Evolutionary conservation across 2,888 invertebrate genomes (phyloP), one percentile per base, ranked within the genome.

Genomic region (Andrena marginata): DNA sequence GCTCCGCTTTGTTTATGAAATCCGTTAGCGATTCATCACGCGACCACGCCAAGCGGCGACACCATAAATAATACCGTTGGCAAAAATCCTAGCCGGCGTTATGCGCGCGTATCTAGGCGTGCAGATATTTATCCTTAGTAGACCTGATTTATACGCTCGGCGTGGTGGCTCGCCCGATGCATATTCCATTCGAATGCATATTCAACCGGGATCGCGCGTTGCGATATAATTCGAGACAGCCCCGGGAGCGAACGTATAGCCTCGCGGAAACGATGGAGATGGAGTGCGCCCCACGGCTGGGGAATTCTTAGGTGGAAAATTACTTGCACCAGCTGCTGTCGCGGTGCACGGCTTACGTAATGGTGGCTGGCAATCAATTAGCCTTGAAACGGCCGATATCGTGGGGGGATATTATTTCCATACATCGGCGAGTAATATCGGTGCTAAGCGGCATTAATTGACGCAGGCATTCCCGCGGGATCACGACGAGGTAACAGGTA

Each of bases 101-200:
- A 29, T 1, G 4, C 71, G 68, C 48, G 67, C 20, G 60, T 60
- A 81, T 59, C 20, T 48, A 48, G 5, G 20, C 54, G 54, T 59
- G 54, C 49, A 54, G 35, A 51, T 60, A 63, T 42, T 35, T 33
- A 23, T 20, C 31, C 56, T 49, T 6, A 49, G 10, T 10, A 7
- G 16, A 67, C 56, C 70, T 54, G 77, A 83, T 82, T 83, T 82
- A 83, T 82, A 70, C 73, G 35, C 56, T 56, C 42, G 8, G 20
- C 20, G 20, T 10, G 56, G 31, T 20, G 51, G 31, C 29, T 35
- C 56, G 23, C 72, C 42, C 63, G 48, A 80, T 80, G 81, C 82
- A 76, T 76, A 76, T 82, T 81, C 76, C 68, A 69, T 51, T 16
- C 42, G 63, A 62, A 77, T 83, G 73, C 77, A 82, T 83, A 82